phyloP scores from a whole-genome alignment of 2,888 invertebrate genomes.

The Lochmaea crataegi region DNA sequence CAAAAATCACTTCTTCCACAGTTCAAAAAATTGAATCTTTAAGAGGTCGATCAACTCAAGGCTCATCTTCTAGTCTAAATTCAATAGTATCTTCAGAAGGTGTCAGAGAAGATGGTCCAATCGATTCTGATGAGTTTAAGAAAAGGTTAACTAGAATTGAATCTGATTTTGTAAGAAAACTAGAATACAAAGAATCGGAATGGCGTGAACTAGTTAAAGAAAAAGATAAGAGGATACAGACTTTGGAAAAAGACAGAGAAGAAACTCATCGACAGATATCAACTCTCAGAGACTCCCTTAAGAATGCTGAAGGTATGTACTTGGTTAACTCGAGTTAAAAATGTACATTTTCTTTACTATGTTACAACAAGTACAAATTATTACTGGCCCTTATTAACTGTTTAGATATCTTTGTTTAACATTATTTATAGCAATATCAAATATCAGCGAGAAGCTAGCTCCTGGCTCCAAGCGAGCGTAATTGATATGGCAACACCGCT shows the following conservation, averaged over 20 bases:
- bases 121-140: constrained; percentile 64
- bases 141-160: constrained; percentile 68
- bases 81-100: constrained; percentile 64
- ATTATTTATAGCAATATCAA: too few species aligned
- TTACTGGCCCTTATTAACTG: too few species aligned
- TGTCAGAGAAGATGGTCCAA: constrained; percentile 68
- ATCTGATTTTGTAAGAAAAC: constrained; percentile 70
- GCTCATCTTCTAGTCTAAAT: constrained; percentile 65
- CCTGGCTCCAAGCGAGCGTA: too few species aligned
- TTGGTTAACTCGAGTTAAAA: background rate
- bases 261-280: constrained; percentile 70
- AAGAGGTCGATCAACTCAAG: constrained; percentile 65
- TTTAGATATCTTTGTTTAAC: too few species aligned
- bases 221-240: constrained; percentile 68
- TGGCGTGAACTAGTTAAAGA: constrained; percentile 75
- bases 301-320: constrained; percentile 76
- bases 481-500: too few species aligned
- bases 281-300: constrained; percentile 70
- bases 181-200: constrained; percentile 74
- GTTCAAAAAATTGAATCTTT: constrained; percentile 67
- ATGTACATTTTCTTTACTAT: background rate
- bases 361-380: too few species aligned
- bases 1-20: constrained; percentile 66
- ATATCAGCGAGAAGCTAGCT: too few species aligned
- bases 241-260: constrained; percentile 69